Evolutionary conservation across 2,888 invertebrate species (phyloP).

Genomic region (Melinopterus prodromus): DNA sequence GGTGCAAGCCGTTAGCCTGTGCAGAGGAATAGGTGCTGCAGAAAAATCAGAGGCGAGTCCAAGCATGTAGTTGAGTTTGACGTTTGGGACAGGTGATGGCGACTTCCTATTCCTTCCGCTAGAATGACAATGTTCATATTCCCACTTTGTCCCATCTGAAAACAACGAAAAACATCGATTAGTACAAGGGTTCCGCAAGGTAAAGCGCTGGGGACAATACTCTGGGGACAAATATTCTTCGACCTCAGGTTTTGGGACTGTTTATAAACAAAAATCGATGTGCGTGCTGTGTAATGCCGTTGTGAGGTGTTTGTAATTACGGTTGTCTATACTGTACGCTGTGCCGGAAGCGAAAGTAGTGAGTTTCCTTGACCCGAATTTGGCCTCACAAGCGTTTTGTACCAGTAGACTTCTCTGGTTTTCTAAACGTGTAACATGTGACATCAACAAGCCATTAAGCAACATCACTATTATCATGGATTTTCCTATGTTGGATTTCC

Average conservation of each 20-base stretch:
- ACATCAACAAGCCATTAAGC: background rate
- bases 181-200: background rate
- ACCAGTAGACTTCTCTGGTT: background rate
- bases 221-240: background rate
- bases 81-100: conserved; percentile 37
- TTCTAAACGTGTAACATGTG: conserved; percentile 23
- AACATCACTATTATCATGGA: background rate
- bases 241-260: background rate
- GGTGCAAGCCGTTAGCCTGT: conserved; percentile 73
- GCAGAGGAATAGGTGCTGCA: conserved; percentile 45
- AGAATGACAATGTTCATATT: conserved; percentile 37
- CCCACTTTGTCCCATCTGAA: conserved; percentile 38
- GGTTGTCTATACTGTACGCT: background rate
- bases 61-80: conserved; percentile 35
- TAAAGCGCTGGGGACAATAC: conserved; percentile 18
- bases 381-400: background rate
- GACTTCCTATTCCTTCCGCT: conserved; percentile 35
- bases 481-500: background rate
- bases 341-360: conserved; percentile 53
- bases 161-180: conserved; percentile 10
- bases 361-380: conserved; percentile 55
- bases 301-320: background rate
- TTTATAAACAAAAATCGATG: no score
- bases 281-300: no score
- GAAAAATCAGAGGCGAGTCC: conserved; percentile 35